Evolutionary conservation across 2,113 vertebrate species (phyloP), one percentile per base, ranked within the genome.

Genomic region (Xiphophorus maculatus): DNA sequence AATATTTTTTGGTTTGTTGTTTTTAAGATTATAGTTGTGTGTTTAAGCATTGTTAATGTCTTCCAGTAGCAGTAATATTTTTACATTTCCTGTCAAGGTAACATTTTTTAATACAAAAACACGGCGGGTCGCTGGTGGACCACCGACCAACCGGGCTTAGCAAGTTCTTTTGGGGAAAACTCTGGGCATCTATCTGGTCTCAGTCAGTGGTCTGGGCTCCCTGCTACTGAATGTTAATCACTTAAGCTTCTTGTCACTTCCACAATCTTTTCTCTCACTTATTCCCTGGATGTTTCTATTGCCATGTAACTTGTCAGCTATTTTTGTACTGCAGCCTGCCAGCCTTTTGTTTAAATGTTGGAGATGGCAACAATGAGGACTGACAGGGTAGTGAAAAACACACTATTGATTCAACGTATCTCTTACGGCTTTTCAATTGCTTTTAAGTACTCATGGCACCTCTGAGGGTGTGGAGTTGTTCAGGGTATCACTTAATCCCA

Each of bases 381-480:
- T 88, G 82, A 89, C 88, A 86, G 62, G 63, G 74, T 75, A 83
- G 78, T 75, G 80, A 79, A 84, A 81, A 80, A 44, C 73, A 67
- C 68, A 65, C 66, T 90, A 90, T 87, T 90, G 90, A 93, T 90
- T 92, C 86, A 84, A 80, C 84, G 84, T 84, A 86, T 91, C 86
- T 90, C 85, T 90, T 90, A 82, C 71, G 74, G 73, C 71, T 83
- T 91, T 91, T 87, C 79, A 89, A 83, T 84, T 82, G 86, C 82
- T 69, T 90, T 85, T 87, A 87, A 87, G 85, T 81, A 85, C 75
- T 79, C 4, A 48, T 85, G 82, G 86, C 66, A 76, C 87, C 91
- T 86, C 25, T 72, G 68, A 76, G 76, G 81, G 84, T 89, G 91
- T 89, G 78, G 76, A 84, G 83, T 75, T 74, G 71, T 83, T 89